Conservation (phyloP, 2,888 invertebrate genomes). For the Melinaea menophilus region DNA sequence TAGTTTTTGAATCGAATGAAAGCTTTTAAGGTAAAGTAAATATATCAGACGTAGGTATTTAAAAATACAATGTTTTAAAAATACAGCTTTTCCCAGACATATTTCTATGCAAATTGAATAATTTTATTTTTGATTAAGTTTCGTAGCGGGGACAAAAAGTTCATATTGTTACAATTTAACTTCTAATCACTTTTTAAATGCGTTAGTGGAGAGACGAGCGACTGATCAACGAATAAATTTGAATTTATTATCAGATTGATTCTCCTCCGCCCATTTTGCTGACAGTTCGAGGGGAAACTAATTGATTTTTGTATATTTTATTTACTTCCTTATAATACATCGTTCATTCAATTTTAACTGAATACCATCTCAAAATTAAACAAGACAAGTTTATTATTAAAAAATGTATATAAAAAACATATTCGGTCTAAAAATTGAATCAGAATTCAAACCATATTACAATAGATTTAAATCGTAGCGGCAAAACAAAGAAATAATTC, state of each 20-base stretch:
- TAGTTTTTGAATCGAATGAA: conserved; percentile 13
- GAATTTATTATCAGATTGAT: conserved; percentile 73
- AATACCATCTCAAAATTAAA: background rate
- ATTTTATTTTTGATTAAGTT: conserved; percentile 66
- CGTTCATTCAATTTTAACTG: background rate
- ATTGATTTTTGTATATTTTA: conserved; percentile 56
- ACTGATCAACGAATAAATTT: conserved; percentile 76
- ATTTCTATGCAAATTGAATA: conserved; percentile 68
- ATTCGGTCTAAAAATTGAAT: background rate
- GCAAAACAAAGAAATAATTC: conserved; percentile 20
- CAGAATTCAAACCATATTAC: background rate
- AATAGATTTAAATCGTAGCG: conserved; percentile 19
- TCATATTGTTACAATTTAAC: conserved; percentile 77
- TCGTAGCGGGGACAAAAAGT: conserved; percentile 66
- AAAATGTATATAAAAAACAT: background rate
- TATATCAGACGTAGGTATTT: conserved; percentile 14
- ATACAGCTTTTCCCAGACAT: conserved; percentile 21
- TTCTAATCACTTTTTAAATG: conserved; percentile 78
- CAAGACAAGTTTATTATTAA: background rate
- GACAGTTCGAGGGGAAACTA: conserved; percentile 66
- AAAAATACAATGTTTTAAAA: conserved; percentile 11
- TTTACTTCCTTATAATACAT: conserved; percentile 31
- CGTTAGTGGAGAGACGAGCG: conserved; percentile 67
- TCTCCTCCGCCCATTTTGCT: conserved; percentile 55
- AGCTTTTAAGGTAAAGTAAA: background rate